Percentiles rank a stretch among this genome's conserved stretches.
These are phyloP conservation scores for Dorcus parallelipipedus DNA, from an alignment of 2,888 invertebrate genomes.

Conservation along the genomic window DNA sequence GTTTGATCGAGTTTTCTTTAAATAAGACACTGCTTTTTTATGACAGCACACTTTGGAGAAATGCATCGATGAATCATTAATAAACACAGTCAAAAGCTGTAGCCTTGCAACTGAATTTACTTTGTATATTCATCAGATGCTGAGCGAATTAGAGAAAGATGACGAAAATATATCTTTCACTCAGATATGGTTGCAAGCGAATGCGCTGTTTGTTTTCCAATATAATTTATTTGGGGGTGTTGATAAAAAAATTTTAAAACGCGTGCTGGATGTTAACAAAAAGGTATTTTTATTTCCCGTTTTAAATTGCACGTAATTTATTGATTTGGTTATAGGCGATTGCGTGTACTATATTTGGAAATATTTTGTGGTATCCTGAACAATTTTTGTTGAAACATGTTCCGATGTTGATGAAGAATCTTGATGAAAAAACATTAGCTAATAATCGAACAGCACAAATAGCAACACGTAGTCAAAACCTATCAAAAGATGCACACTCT, in stretches of 20 bases:
- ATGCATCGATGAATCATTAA: slow-evolving; percentile 39
- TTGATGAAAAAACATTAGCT: slow-evolving; percentile 49
- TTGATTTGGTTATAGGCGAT: slow-evolving; percentile 55
- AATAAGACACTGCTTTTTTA: slow-evolving; percentile 1
- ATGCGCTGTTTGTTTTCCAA: slow-evolving; percentile 65
- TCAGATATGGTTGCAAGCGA: slow-evolving; percentile 62
- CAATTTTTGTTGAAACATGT: slow-evolving; percentile 69
- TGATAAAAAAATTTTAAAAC: slow-evolving; percentile 74
- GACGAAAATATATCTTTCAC: slow-evolving; percentile 54
- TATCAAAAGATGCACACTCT: slow-evolving; percentile 61
- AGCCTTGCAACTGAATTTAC: slow-evolving; percentile 62
- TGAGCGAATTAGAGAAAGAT: slow-evolving; percentile 61
- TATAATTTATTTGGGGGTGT: slow-evolving; percentile 70
- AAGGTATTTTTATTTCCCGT: slow-evolving; percentile 54
- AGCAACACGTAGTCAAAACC: slow-evolving; percentile 54
- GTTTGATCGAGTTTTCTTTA: not conserved
- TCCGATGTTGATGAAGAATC: slow-evolving; percentile 55
- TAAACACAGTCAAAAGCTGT: slow-evolving; percentile 41
- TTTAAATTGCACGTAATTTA: slow-evolving; percentile 1
- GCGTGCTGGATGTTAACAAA: slow-evolving; percentile 70
- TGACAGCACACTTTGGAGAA: slow-evolving; percentile 40
- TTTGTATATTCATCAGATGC: slow-evolving; percentile 62
- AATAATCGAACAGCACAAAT: slow-evolving; percentile 56
- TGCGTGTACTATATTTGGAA: slow-evolving; percentile 75
- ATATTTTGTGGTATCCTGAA: slow-evolving; percentile 82